Base-by-base conservation (phyloP, 2,888 invertebrate genomes). In the Proisotoma minuta region DNA sequence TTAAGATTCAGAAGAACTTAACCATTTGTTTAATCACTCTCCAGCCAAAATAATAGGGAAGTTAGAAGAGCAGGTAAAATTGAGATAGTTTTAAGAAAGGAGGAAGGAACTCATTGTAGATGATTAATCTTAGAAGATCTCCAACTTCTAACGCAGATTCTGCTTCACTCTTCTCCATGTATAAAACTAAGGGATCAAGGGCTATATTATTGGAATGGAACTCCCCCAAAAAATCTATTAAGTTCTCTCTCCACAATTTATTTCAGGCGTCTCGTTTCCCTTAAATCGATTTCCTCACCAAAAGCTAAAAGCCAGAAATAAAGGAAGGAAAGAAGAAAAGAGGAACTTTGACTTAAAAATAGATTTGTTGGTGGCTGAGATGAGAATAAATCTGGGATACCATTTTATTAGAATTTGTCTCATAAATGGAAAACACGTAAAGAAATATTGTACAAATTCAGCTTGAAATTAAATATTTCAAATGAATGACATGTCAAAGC, bases 51-150 rank as follows among this genome's bases (percentile, higher is more conserved):
- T n/a, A n/a, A n/a, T n/a, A n/a, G n/a, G n/a, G n/a, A n/a, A n/a
- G n/a, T n/a, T n/a, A n/a, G n/a, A n/a, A n/a, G n/a, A n/a, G n/a
- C n/a, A n/a, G n/a, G n/a, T n/a, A n/a, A n/a, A n/a, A n/a, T n/a
- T n/a, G n/a, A n/a, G n/a, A n/a, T n/a, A n/a, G n/a, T n/a, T n/a
- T n/a, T n/a, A n/a, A 18, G 10, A 2, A n/a, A 20, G 51, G 27
- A 34, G 53, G 53, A 54, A 20, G 39, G 52, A 29, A 39, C 8
- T 18, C 53, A 54, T 34, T 54, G 20, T 12, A 54, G 53, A 54
- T 54, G 53, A 54, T 54, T 54, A 54, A 54, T 54, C 53, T 54
- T 34, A 15, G 23, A 24, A 18, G 10, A 22, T 20, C 18, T 50
- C 43, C 43, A 43, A 4, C 43, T 4, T n/a, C 43, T 20, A 12